phyloP scores from a whole-genome alignment of 2,113 vertebrate species.

The Campylomormyrus numenius region DNA sequence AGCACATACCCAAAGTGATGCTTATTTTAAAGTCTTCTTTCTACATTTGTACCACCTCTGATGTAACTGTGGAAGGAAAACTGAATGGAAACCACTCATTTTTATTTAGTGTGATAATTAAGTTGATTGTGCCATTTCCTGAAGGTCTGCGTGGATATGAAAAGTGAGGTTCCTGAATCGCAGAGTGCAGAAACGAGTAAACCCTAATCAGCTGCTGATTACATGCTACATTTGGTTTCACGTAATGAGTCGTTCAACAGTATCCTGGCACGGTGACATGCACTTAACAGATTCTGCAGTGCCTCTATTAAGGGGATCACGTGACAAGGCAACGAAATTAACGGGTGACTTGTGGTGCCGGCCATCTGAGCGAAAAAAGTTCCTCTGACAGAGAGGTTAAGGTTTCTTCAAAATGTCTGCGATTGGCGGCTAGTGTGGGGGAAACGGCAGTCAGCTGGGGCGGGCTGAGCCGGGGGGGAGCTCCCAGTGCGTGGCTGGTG shows the following conservation, averaged over 20 bases:
- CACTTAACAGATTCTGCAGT: background rate
- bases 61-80: background rate
- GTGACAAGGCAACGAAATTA: background rate
- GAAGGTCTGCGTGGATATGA: background rate
- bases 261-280: background rate
- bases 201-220: background rate
- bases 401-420: background rate
- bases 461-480: conserved; percentile 42
- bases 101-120: background rate
- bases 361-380: background rate
- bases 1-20: background rate
- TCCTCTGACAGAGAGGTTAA: background rate
- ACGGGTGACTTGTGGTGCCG: background rate
- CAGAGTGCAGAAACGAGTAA: background rate
- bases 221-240: conserved; percentile 4
- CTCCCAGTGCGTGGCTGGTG: conserved; percentile 45
- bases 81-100: background rate
- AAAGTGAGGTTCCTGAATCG: background rate
- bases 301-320: background rate
- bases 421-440: background rate
- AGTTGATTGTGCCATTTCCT: background rate
- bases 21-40: background rate
- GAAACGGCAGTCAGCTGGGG: background rate
- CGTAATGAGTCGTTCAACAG: background rate
- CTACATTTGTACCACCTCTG: background rate